phyloP scores from a whole-genome alignment of 2,888 invertebrate species.

The Pardosa pseudoannulata region DNA sequence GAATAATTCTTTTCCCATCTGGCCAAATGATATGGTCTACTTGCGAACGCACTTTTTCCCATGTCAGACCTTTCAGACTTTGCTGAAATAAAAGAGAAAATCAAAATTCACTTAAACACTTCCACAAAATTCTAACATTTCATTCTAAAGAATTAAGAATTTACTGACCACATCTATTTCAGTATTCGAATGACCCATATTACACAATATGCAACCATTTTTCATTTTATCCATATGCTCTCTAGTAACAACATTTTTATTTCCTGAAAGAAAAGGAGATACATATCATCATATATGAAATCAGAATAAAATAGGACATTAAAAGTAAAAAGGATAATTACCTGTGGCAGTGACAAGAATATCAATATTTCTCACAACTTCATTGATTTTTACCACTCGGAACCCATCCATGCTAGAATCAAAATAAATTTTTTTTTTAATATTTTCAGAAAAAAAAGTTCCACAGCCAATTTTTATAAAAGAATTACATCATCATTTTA shows the following conservation, averaged over 20 bases:
- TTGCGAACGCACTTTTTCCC: constrained; percentile 98
- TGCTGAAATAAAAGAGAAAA: constrained; percentile 82
- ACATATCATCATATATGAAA: too few species aligned
- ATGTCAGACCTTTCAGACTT: constrained; percentile 92
- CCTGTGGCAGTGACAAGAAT: constrained; percentile 97
- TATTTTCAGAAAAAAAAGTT: too few species aligned
- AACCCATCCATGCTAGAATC: constrained; percentile 93
- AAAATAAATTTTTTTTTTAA: too few species aligned
- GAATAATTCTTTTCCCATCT: constrained; percentile 94
- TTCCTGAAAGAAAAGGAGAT: constrained; percentile 79
- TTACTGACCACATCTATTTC: constrained; percentile 91
- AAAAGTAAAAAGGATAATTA: constrained; percentile 48
- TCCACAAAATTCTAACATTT: too few species aligned
- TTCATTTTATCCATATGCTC: constrained; percentile 98
- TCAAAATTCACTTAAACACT: too few species aligned
- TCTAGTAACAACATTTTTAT: constrained; percentile 95
- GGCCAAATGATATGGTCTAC: constrained; percentile 99
- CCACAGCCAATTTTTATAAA: too few species aligned
- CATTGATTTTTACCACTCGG: constrained; percentile 94
- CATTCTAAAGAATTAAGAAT: too few species aligned
- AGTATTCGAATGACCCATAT: constrained; percentile 98
- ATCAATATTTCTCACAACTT: constrained; percentile 93
- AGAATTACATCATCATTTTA: too few species aligned
- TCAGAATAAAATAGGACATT: not conserved
- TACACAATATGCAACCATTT: constrained; percentile 95